Base-by-base conservation (phyloP, 2,888 invertebrate genomes). In the Drosophila pullipes region DNA sequence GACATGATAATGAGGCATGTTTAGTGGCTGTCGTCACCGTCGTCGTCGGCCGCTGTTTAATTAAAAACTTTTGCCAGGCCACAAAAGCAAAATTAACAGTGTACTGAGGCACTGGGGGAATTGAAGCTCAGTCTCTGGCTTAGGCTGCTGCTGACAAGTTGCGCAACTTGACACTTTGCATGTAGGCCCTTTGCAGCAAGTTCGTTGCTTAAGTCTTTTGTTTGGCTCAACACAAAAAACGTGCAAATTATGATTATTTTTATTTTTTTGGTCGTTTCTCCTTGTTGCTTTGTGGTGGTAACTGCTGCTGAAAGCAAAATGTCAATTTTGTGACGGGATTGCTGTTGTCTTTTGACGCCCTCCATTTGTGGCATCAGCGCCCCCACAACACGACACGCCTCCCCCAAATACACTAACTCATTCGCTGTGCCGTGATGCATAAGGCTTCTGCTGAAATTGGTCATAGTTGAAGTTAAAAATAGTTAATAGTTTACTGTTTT, bases 121-220 rank as follows among this genome's bases (percentile, higher is more conserved):
- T 55, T 49, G 55, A 58, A 64, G 60, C 22, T 47, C 47, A 41
- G 9, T 25, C 44, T 69, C 50, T 37, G 58, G 47, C 54, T 74
- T 74, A 60, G 82, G 49, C 58, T 25, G 49, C 58, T n/a, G 81
- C 83, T 85, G 86, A 76, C 83, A 81, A 82, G 78, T 88, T 88
- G 90, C 91, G 91, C 91, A 88, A 88, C 83, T 88, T 90, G 90
- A 91, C 91, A 91, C 87, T 90, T 85, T 82, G 89, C 84, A 83
- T 83, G 69, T 80, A 54, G 69, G 90, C 87, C 87, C 91, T 91
- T 91, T 77, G 60, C 77, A 69, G 83, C 89, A 76, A 87, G 90
- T 89, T 86, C 73, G 89, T 89, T 86, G 81, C 85, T 54, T 84
- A 86, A 86, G 85, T 86, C 85, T 86, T 90, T 86, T 89, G 91